Percentiles rank a stretch among this genome's conserved stretches.
Conservation (phyloP, 2,888 invertebrate species). For the Cactoblastis cactorum region DNA sequence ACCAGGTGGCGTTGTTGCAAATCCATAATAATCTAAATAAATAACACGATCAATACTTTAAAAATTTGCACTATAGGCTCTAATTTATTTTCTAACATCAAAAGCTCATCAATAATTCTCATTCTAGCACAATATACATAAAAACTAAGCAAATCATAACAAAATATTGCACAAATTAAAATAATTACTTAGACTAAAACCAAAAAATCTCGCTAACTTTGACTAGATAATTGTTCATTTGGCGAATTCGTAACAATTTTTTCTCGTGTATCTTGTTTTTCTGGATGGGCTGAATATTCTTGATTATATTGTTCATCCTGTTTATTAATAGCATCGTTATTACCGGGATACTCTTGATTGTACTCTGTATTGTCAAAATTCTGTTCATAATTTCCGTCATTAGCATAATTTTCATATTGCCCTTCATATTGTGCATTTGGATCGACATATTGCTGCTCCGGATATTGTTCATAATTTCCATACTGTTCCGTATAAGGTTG, state of each 20-base stretch:
- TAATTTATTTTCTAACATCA: conserved; percentile 34
- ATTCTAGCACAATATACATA: conserved; percentile 32
- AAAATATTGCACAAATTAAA: conserved; percentile 57
- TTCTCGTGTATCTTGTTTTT: conserved; percentile 23
- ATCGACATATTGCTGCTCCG: conserved; percentile 43
- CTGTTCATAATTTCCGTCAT: conserved; percentile 50
- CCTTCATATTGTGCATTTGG: conserved; percentile 50
- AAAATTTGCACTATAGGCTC: too few relatives aligned
- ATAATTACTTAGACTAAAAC: conserved; percentile 29
- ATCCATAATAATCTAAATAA: too few relatives aligned
- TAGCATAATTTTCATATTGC: conserved; percentile 48
- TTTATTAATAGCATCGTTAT: conserved; percentile 18
- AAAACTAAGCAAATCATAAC: conserved; percentile 40
- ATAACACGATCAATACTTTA: too few relatives aligned
- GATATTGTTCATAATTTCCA: conserved; percentile 50
- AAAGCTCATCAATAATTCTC: conserved; percentile 34
- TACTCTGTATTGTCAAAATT: conserved; percentile 44
- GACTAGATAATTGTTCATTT: conserved; percentile 39
- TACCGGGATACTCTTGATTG: conserved; percentile 18
- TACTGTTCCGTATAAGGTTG: conserved; percentile 47
- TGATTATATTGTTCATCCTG: conserved; percentile 4
- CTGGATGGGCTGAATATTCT: background rate
- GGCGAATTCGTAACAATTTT: conserved; percentile 37
- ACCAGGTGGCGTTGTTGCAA: too few relatives aligned
- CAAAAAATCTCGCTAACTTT: conserved; percentile 61